Evolutionary conservation across 2,888 invertebrate genomes (phyloP), one percentile per base, ranked within the genome.

Genomic region (Apodemia mormo): DNA sequence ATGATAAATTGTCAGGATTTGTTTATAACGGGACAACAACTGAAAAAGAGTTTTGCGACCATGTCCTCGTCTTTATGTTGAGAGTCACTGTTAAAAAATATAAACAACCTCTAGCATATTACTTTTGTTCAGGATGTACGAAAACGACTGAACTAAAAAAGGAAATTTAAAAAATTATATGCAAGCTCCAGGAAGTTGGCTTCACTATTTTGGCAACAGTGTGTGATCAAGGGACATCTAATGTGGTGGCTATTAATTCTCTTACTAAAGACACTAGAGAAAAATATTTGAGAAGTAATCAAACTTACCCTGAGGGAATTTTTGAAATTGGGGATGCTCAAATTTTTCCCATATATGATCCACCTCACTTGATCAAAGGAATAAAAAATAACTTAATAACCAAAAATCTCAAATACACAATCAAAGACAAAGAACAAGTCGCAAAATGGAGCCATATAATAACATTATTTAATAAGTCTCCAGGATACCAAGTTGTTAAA

Each of bases 81-180:
- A 65, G 76, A 43, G 77, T 78, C 5, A 22, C 79, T 4, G 49
- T 75, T 14, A 76, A 76, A 73, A 80, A 80, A 4, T 45, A 77
- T 66, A 79, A 78, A n/a, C 77, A 79, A 67, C 74, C 76, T 3
- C 67, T 79, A 8, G 66, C 76, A 2, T 70, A 71, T 33, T 71
- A 58, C 29, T 71, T 72, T 70, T 72, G 69, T 22, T n/a, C 49
- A 30, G 66, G 66, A 10, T 49, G 68, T 3, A 70, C 70, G 6
- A 69, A 69, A 49, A 40, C 69, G 6, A 7, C 40, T 6, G 61
- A 61, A 2, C 49, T 72, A 37, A 70, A 70, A 67, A 61, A 40
- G 2, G 65, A 65, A 68, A 45, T 68, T 52, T 61, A 71, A 61
- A 22, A 12, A n/a, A 61, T 66, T 8, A 56, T 71, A 10, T 29